Evolutionary conservation across 2,888 invertebrate species (phyloP).

Genomic region (Heterodera filipjevi): DNA sequence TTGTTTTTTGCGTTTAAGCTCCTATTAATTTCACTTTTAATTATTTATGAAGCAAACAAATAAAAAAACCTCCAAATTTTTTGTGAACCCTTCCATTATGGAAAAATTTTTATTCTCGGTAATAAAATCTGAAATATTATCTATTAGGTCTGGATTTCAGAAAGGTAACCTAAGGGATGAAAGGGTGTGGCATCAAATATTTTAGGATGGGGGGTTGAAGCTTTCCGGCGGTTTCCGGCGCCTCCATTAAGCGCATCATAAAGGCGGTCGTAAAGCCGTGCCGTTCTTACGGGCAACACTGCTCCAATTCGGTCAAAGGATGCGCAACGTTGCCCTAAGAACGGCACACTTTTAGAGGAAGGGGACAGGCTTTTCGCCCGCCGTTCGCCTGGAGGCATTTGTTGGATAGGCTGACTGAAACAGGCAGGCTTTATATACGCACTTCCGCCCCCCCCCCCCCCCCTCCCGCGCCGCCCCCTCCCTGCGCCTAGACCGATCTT

Average conservation of each 20-base stretch:
- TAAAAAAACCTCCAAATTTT: background rate
- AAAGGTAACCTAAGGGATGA: background rate
- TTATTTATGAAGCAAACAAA: background rate
- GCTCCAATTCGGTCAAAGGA: no score
- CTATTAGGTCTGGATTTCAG: background rate
- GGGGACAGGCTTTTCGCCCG: no score
- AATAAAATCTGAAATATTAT: background rate
- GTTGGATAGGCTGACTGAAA: no score
- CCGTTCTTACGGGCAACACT: background rate
- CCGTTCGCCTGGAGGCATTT: no score
- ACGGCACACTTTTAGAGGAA: background rate
- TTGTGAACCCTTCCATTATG: background rate
- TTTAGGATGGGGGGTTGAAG: background rate
- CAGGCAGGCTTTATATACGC: no score
- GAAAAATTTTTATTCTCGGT: background rate
- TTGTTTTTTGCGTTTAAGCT: background rate
- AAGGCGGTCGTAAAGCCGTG: background rate
- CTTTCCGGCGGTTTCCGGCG: background rate
- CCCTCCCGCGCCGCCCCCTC: no score
- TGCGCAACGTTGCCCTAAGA: background rate
- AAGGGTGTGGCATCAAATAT: background rate
- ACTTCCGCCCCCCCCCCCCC: background rate
- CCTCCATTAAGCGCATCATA: background rate
- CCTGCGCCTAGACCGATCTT: no score
- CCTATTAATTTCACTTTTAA: background rate